phyloP scores from a whole-genome alignment of 2,888 invertebrate species.

The Eurois occulta region DNA sequence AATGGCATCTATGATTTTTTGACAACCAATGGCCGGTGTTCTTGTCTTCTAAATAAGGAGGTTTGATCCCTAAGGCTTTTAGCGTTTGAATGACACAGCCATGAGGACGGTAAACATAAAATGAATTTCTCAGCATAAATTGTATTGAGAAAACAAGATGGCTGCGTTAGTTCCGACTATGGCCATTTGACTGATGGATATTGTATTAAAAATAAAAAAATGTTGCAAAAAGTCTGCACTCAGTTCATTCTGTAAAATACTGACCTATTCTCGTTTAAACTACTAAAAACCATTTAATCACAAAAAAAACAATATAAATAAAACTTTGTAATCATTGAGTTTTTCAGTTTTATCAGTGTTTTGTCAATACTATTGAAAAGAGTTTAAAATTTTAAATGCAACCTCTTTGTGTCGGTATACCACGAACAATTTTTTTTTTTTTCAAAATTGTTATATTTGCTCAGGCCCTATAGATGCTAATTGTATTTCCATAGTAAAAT shows the following conservation, averaged over 20 bases:
- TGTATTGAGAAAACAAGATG: background rate
- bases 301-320: background rate
- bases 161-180: background rate
- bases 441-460: background rate
- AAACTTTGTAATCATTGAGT: background rate
- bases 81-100: background rate
- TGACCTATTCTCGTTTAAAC: background rate
- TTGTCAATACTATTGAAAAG: background rate
- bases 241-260: background rate
- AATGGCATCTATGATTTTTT: background rate
- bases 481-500: background rate
- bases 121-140: background rate
- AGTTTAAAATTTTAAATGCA: background rate
- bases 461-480: background rate
- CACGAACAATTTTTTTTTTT: background rate
- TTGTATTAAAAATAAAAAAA: background rate
- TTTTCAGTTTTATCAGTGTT: conserved; percentile 12
- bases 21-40: background rate
- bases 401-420: background rate
- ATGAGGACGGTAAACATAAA: background rate
- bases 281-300: background rate
- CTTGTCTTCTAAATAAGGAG: background rate
- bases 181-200: background rate
- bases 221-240: background rate
- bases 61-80: background rate